phyloP scores from a whole-genome alignment of 2,797 vertebrate genomes.

The Aythya fuligula region DNA sequence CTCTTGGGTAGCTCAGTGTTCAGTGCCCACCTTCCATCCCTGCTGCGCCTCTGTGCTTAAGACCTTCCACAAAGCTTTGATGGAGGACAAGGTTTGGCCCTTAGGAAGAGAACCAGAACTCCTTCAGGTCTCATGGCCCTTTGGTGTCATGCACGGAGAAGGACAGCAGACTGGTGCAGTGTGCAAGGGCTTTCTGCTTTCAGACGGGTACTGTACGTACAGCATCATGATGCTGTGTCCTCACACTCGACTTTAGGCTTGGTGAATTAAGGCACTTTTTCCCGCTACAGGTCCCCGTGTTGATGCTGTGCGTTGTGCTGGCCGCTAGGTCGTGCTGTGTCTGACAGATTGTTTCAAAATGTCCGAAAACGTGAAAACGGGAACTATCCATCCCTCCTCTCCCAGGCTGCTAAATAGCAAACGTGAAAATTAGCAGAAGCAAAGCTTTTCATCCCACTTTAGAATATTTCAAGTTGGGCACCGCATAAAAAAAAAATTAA shows the following conservation, averaged over 20 bases:
- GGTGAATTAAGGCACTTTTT: not conserved
- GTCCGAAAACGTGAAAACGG: not conserved
- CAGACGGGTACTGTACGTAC: not conserved
- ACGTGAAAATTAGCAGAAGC: not conserved
- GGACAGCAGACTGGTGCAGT: not conserved
- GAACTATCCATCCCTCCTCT: not conserved
- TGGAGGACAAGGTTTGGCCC: not conserved
- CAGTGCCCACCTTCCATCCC: not conserved
- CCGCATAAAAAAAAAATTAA: not conserved
- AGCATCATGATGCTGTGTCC: not conserved
- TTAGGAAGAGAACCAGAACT: not conserved
- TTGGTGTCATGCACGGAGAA: not conserved
- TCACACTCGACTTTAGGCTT: not conserved
- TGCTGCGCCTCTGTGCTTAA: not conserved
- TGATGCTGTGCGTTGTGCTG: not conserved
- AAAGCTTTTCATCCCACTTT: not conserved
- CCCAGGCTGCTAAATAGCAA: not conserved
- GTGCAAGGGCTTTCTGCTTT: not conserved
- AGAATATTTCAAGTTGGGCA: not conserved
- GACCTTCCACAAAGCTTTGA: not conserved
- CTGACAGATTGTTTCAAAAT: not conserved
- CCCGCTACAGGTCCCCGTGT: not conserved
- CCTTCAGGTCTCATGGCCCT: not conserved
- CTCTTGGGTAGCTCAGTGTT: rapidly evolving
- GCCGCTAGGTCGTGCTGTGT: not conserved